These are phyloP conservation scores for Rhagonycha lutea DNA, from an alignment of 2,888 invertebrate genomes.

Conservation along the genomic window DNA sequence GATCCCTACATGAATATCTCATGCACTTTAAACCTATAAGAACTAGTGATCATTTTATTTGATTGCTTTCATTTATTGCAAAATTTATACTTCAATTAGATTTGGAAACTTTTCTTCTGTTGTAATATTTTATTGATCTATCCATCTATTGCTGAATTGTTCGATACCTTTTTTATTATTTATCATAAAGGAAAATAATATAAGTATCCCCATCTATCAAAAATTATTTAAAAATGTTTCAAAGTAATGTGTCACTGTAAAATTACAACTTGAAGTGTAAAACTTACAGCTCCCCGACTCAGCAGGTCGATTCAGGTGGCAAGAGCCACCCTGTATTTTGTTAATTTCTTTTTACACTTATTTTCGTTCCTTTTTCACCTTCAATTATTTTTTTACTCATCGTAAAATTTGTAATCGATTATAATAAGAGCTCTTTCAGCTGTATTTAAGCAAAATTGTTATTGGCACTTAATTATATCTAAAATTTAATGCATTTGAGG, in stretches of 20 bases:
- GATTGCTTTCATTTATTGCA: constrained; percentile 31
- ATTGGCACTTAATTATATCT: background rate
- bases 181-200: background rate
- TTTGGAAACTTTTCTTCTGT: background rate
- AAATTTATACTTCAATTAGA: background rate
- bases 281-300: too few species aligned
- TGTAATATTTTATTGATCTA: background rate
- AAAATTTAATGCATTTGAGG: background rate
- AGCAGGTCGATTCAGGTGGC: too few species aligned
- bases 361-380: background rate
- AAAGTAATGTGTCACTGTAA: too few species aligned
- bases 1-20: constrained; percentile 40
- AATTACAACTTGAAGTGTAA: too few species aligned
- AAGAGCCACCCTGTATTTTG: background rate
- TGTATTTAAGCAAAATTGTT: background rate
- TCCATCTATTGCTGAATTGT: background rate
- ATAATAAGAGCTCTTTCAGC: background rate
- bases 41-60: constrained; percentile 32
- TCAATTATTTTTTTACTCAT: background rate
- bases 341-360: background rate
- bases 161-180: background rate
- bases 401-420: background rate
- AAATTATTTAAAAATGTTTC: too few species aligned
- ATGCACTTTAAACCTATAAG: constrained; percentile 36
- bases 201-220: background rate